phyloP scores from a whole-genome alignment of 2,113 vertebrate genomes.

The Etheostoma cragini region DNA sequence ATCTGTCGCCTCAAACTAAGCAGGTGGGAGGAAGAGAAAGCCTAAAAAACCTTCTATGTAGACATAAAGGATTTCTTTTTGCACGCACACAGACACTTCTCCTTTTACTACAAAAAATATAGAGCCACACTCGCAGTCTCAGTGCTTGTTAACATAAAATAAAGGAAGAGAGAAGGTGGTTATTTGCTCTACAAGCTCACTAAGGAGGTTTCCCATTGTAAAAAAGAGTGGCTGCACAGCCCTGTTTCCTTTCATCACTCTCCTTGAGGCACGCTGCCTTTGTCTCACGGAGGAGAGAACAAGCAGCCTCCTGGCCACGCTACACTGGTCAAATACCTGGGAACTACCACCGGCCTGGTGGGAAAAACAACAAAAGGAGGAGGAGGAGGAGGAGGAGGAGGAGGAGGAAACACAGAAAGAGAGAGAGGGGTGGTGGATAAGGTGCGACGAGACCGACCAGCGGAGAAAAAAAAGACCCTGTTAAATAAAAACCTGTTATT shows the following conservation, averaged over 20 bases:
- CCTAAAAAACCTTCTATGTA: constrained; percentile 5
- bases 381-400: constrained; percentile 36
- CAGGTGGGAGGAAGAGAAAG: constrained; percentile 60
- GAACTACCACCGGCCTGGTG: constrained; percentile 77
- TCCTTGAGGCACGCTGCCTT: constrained; percentile 74
- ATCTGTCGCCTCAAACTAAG: constrained; percentile 58
- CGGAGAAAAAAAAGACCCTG: constrained; percentile 53
- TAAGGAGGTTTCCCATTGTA: constrained; percentile 81
- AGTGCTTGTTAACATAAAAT: constrained; percentile 64
- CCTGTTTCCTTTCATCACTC: constrained; percentile 81
- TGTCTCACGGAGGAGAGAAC: constrained; percentile 79
- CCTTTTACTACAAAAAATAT: constrained; percentile 44
- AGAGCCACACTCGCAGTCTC: constrained; percentile 43
- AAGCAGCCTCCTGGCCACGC: constrained; percentile 64
- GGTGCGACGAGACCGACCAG: constrained; percentile 58
- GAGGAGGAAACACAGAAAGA: constrained; percentile 17
- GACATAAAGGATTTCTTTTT: constrained; percentile 49
- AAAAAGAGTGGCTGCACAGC: constrained; percentile 79
- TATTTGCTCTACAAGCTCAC: constrained; percentile 81
- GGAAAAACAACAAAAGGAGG: constrained; percentile 63
- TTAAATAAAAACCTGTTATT: constrained; percentile 67
- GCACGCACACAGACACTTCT: constrained; percentile 23
- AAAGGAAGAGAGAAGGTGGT: constrained; percentile 69
- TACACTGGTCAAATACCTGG: constrained; percentile 76
- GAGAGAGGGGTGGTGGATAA: constrained; percentile 9